Evolutionary conservation across 2,888 invertebrate species (phyloP).

Genomic region (Ptilodon capucinus): DNA sequence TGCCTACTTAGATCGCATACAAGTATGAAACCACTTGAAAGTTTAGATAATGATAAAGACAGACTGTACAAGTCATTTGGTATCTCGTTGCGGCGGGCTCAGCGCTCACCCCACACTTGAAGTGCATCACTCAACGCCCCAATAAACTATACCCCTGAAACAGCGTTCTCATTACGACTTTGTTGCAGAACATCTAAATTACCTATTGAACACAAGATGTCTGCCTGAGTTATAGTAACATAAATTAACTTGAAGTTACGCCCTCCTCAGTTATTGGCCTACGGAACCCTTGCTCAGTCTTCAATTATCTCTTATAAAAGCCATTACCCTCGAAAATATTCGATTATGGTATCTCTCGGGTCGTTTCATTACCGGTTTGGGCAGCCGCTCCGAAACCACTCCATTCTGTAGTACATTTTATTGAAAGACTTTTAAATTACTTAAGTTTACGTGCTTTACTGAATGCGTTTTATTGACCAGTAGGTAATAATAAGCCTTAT

Average conservation of each 20-base stretch:
- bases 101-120: conserved; percentile 39
- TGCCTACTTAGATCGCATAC: background rate
- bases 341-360: conserved; percentile 42
- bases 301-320: conserved; percentile 48
- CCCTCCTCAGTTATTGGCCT: conserved; percentile 58
- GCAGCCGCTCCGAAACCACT: conserved; percentile 31
- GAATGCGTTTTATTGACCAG: conserved; percentile 27
- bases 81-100: conserved; percentile 1
- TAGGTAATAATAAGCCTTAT: conserved; percentile 26
- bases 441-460: conserved; percentile 34
- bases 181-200: conserved; percentile 81
- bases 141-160: conserved; percentile 50
- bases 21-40: conserved; percentile 8
- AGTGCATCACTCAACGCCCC: conserved; percentile 46
- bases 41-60: conserved; percentile 9
- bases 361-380: conserved; percentile 53
- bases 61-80: conserved; percentile 16
- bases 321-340: conserved; percentile 44
- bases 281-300: conserved; percentile 45
- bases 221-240: conserved; percentile 76
- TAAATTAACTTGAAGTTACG: conserved; percentile 72
- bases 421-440: conserved; percentile 51
- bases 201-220: conserved; percentile 72
- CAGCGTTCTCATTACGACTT: conserved; percentile 75
- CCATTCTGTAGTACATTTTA: conserved; percentile 54